Evolutionary conservation across 2,888 invertebrate genomes (phyloP), one percentile per base, ranked within the genome.

Genomic region (Phorcus lineatus): DNA sequence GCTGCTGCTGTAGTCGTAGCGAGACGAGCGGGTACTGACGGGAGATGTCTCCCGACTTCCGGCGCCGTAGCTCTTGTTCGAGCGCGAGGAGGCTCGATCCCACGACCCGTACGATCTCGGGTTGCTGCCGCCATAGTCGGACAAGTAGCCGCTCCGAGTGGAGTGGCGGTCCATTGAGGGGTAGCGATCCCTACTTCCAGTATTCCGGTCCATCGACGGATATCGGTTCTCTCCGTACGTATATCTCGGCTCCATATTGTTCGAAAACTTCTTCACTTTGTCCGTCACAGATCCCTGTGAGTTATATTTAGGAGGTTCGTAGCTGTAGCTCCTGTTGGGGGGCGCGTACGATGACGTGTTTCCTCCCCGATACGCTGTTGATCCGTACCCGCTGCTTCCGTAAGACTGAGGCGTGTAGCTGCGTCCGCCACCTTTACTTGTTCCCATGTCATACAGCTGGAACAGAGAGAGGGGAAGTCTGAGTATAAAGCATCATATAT

Each of bases 401-500:
- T 80, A 78, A n/a, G 77, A 84, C 66, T 86, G 82, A 16, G 86
- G 86, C 36, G 84, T 80, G 78, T 80, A 77, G 19, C 85, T 82
- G 52, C 85, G 77, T 62, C 86, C 86, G 84, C 89, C 89, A 62
- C 88, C 87, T 76, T 89, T 89, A 75, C 89, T 86, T 84, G 90
- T 86, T 78, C 90, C 90, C 89, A 91, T 89, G 81, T 90, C 90
- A 86, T 89, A 89, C 57, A 85, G 77, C 91, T 91, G 88, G 74
- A 87, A 89, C 17, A 78, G 53, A 75, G 70, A 79, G 67, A 80
- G 19, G 24, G 1, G 62, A 4, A 83, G 22, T 57, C 22, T 52
- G 47, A 17, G 19, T 70, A 57, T 24, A 47, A 13, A 13, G 6
- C 4, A 13, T 47, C 1, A 47, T 13, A 47, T 36, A 36, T 36